Percentiles rank a stretch among this genome's conserved stretches.
Conservation (phyloP, 1,140 invertebrate species). For the Kradibia gibbosae region DNA sequence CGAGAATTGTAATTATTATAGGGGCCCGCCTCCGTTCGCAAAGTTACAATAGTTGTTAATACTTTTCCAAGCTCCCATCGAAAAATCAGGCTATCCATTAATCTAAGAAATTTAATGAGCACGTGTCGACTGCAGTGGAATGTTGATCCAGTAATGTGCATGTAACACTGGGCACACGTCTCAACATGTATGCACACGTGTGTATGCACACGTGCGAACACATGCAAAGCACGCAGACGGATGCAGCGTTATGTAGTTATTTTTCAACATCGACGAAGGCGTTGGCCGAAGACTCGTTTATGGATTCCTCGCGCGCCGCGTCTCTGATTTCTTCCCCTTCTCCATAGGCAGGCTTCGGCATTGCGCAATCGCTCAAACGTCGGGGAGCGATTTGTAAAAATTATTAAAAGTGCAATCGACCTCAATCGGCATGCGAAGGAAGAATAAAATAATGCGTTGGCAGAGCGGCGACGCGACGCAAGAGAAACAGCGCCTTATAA, state of each 20-base stretch:
- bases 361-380: not conserved
- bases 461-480: not conserved
- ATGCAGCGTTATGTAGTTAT: not conserved
- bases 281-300: not conserved
- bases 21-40: not conserved
- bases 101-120: not conserved
- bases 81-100: not conserved
- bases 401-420: constrained; percentile 28
- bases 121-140: not conserved
- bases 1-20: not conserved
- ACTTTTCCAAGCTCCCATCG: not conserved
- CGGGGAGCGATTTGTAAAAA: not conserved
- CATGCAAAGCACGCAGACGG: not conserved
- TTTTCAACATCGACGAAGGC: not conserved
- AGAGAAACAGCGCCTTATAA: constrained; percentile 11
- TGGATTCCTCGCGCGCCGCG: not conserved
- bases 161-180: not conserved
- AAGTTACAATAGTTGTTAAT: not conserved
- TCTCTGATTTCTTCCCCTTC: not conserved
- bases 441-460: not conserved
- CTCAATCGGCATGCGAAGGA: constrained; percentile 28
- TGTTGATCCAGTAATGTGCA: not conserved
- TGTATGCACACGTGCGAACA: no score
- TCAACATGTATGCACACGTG: not conserved
- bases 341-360: not conserved